Conservation (phyloP, 2,797 vertebrate genomes). For the Aldrovandia affinis region DNA sequence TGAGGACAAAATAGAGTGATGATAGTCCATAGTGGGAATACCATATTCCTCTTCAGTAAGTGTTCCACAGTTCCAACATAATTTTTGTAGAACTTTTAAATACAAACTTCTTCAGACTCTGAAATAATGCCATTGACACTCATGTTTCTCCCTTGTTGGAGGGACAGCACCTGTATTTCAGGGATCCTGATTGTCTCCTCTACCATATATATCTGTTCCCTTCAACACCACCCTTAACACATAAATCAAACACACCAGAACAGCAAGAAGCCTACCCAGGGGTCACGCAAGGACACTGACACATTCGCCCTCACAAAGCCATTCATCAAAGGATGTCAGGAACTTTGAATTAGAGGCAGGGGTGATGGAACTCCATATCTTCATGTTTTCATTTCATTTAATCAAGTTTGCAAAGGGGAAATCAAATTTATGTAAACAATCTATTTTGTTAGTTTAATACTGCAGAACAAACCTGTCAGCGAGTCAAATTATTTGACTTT, state of each 20-base stretch:
- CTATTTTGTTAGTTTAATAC: slow-evolving; percentile 15
- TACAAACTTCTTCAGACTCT: slow-evolving; percentile 54
- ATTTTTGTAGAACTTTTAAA: slow-evolving; percentile 16
- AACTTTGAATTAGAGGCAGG: slow-evolving; percentile 28
- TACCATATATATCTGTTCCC: slow-evolving; percentile 57
- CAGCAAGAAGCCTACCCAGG: slow-evolving; percentile 39
- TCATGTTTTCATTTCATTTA: slow-evolving; percentile 16
- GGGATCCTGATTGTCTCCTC: slow-evolving; percentile 68
- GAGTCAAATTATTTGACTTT: slow-evolving; percentile 2
- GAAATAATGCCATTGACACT: slow-evolving; percentile 67
- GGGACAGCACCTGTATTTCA: slow-evolving; percentile 64
- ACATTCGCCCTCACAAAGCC: slow-evolving; percentile 16
- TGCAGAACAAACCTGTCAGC: neutral
- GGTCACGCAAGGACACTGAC: slow-evolving; percentile 46
- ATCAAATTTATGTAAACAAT: slow-evolving; percentile 16
- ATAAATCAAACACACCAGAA: slow-evolving; percentile 62
- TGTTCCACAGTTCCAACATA: neutral
- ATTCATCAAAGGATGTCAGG: slow-evolving; percentile 32
- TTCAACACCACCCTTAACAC: slow-evolving; percentile 52
- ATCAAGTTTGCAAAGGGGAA: slow-evolving; percentile 6
- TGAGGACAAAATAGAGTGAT: neutral
- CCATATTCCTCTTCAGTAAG: neutral
- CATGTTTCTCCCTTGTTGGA: slow-evolving; percentile 64
- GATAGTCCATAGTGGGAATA: neutral
- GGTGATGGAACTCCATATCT: slow-evolving; percentile 10